Evolutionary conservation across 2,113 vertebrate genomes (phyloP).

Genomic region (Pterophyllum scalare): DNA sequence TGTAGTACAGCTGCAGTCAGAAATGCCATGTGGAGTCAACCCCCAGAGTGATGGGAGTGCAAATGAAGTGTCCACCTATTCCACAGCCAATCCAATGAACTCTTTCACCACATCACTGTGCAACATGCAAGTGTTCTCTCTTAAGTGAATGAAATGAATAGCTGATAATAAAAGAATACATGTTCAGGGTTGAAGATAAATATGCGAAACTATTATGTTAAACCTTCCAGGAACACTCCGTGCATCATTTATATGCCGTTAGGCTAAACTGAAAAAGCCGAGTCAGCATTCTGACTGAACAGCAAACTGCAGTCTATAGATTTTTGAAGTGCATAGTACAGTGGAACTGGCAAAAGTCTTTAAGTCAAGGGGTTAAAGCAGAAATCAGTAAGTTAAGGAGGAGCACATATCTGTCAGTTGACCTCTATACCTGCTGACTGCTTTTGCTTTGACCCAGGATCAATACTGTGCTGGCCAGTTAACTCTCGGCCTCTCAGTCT

Average conservation of each 20-base stretch:
- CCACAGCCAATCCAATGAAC: conserved; percentile 20
- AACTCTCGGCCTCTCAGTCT: conserved; percentile 51
- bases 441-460: conserved; percentile 65
- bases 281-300: conserved; percentile 12
- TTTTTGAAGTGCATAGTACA: conserved; percentile 28
- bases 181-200: background rate
- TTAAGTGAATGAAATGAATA: background rate
- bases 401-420: conserved; percentile 58
- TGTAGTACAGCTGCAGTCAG: conserved; percentile 47
- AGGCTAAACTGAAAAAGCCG: background rate
- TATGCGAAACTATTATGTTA: conserved; percentile 2
- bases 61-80: conserved; percentile 47
- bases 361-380: conserved; percentile 61
- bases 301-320: conserved; percentile 39
- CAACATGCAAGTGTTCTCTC: background rate
- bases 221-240: background rate
- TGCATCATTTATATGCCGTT: background rate
- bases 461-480: conserved; percentile 66
- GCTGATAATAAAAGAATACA: background rate
- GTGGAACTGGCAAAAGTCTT: conserved; percentile 47
- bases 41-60: conserved; percentile 29
- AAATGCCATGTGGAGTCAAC: conserved; percentile 28
- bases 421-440: conserved; percentile 51
- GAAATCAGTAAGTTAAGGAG: conserved; percentile 75
- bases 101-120: background rate